These are phyloP conservation scores for Ferrisia virgata DNA, from an alignment of 2,888 invertebrate species.

Conservation along the genomic window DNA sequence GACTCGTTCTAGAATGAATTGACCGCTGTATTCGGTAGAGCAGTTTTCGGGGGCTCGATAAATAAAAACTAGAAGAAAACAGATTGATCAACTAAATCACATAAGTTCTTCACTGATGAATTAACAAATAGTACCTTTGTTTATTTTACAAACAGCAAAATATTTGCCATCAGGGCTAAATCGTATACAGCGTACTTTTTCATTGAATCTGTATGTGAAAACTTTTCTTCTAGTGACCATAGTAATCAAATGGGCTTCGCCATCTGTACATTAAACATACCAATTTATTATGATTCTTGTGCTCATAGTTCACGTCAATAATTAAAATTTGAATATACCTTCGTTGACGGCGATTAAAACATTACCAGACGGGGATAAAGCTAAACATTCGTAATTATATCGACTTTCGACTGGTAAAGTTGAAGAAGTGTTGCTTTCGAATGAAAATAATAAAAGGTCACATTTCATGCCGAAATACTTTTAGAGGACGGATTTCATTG, in stretches of 20 bases:
- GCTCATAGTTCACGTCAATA: neutral
- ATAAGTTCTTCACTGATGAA: neutral
- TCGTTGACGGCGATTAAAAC: conserved; percentile 85
- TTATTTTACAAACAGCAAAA: conserved; percentile 85
- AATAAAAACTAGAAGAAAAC: conserved; percentile 63
- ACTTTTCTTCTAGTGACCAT: conserved; percentile 77
- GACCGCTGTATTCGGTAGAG: conserved; percentile 74
- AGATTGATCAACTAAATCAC: conserved; percentile 7
- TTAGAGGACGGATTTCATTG: neutral
- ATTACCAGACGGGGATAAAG: conserved; percentile 83
- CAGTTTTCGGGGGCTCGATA: conserved; percentile 80
- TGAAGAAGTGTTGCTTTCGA: conserved; percentile 78
- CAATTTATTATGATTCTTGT: neutral
- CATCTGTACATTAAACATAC: conserved; percentile 57
- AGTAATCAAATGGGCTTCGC: conserved; percentile 80
- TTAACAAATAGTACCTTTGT: conserved; percentile 61
- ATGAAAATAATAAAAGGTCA: neutral
- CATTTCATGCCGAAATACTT: neutral
- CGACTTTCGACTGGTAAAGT: conserved; percentile 84
- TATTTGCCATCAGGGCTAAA: conserved; percentile 94
- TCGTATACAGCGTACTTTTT: conserved; percentile 69
- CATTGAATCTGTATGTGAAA: conserved; percentile 79
- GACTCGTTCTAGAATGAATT: conserved; percentile 79
- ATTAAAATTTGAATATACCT: conserved; percentile 56
- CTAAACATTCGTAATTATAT: conserved; percentile 79